Conservation (phyloP, 2,888 invertebrate species). For the Parnassius glacialis region DNA sequence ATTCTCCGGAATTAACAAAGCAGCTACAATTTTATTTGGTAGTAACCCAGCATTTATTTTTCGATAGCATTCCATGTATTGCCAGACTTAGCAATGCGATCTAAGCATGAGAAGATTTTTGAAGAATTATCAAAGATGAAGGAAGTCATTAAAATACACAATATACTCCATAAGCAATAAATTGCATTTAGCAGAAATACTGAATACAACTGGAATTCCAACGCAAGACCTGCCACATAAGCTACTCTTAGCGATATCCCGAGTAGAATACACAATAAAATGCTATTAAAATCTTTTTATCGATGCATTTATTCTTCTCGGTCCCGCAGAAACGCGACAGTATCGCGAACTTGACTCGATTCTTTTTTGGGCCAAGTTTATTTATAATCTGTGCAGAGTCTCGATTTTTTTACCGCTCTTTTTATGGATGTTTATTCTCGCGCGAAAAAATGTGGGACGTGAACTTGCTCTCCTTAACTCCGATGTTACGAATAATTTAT, state of each 20-base stretch:
- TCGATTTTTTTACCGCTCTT: slow-evolving; percentile 23
- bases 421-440: slow-evolving; percentile 25
- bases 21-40: too few relatives aligned
- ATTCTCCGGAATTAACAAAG: too few relatives aligned
- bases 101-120: too few relatives aligned
- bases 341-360: slow-evolving; percentile 63
- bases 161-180: too few relatives aligned
- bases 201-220: too few relatives aligned
- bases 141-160: neutral
- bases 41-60: too few relatives aligned
- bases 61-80: too few relatives aligned
- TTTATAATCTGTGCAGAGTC: slow-evolving; percentile 31
- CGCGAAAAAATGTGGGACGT: slow-evolving; percentile 25
- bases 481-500: slow-evolving; percentile 1
- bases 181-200: too few relatives aligned
- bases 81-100: too few relatives aligned
- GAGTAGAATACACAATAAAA: slow-evolving; percentile 5
- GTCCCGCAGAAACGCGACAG: slow-evolving; percentile 39
- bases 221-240: too few relatives aligned
- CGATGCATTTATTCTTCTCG: slow-evolving; percentile 28
- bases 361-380: slow-evolving; percentile 48
- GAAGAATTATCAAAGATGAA: too few relatives aligned
- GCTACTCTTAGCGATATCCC: neutral
- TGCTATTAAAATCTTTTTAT: slow-evolving; percentile 26
- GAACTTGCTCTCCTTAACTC: slow-evolving; percentile 24